Conservation (phyloP, 1,140 invertebrate genomes). For the Drosophila orosa region DNA sequence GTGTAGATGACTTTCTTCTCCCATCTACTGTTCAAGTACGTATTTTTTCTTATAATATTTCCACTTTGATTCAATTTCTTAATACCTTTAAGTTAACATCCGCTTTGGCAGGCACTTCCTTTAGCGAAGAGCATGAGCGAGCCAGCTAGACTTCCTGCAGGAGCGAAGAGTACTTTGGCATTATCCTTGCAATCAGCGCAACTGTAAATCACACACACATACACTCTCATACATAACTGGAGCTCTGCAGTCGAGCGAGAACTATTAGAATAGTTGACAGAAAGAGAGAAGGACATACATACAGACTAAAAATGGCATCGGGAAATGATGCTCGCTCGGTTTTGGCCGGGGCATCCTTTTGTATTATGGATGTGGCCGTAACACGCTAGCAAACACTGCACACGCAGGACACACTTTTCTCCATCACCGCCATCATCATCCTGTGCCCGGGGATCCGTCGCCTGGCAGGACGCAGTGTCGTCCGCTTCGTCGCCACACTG, state of each 20-base stretch:
- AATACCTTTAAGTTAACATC: constrained; percentile 82
- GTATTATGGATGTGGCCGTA: constrained; percentile 80
- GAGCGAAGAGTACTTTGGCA: constrained; percentile 46
- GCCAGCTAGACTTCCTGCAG: constrained; percentile 38
- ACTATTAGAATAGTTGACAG: constrained; percentile 65
- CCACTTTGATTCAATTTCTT: constrained; percentile 81
- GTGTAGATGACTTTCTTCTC: constrained; percentile 9
- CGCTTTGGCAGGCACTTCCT: constrained; percentile 68
- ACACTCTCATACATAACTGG: neutral
- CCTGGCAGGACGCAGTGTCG: constrained; percentile 50
- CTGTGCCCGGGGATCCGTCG: constrained; percentile 11
- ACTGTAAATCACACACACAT: constrained; percentile 76
- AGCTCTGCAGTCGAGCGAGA: constrained; percentile 26
- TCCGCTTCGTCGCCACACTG: constrained; percentile 75
- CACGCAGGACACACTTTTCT: constrained; percentile 60
- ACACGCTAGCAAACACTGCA: constrained; percentile 69
- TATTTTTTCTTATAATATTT: constrained; percentile 68
- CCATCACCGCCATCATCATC: constrained; percentile 11
- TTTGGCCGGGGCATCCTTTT: constrained; percentile 71
- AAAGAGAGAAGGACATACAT: constrained; percentile 10
- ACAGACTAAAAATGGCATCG: constrained; percentile 69
- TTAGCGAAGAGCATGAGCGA: constrained; percentile 9
- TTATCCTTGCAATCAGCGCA: constrained; percentile 80
- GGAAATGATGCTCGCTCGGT: constrained; percentile 75
- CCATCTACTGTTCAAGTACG: neutral